phyloP scores from a whole-genome alignment of 1,140 invertebrate species.

The Drosophila prosaltans region DNA sequence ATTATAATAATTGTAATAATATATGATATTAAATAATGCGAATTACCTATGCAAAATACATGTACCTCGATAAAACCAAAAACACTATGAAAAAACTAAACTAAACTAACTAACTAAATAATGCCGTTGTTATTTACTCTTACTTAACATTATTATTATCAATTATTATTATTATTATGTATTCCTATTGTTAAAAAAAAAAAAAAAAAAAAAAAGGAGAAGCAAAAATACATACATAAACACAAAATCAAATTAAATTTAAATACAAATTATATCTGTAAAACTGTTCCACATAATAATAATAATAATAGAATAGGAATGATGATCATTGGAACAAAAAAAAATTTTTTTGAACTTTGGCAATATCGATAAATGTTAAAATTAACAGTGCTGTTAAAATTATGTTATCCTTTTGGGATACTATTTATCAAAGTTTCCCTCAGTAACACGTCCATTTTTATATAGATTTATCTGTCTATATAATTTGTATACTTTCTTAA shows the following conservation, averaged over 20 bases:
- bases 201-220: neutral
- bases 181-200: slow-evolving; percentile 9
- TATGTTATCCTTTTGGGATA: too few species aligned
- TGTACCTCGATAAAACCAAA: slow-evolving; percentile 12
- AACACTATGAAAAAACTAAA: slow-evolving; percentile 6
- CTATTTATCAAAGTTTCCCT: too few species aligned
- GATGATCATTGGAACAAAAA: neutral
- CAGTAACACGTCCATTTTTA: too few species aligned
- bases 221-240: neutral
- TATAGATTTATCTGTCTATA: too few species aligned
- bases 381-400: too few species aligned
- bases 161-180: slow-evolving; percentile 10
- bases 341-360: neutral
- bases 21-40: neutral
- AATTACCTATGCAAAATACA: slow-evolving; percentile 11
- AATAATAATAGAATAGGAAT: slow-evolving; percentile 1
- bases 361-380: too few species aligned
- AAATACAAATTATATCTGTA: slow-evolving; percentile 9
- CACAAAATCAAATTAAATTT: slow-evolving; percentile 9
- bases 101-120: slow-evolving; percentile 12
- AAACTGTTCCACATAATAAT: slow-evolving; percentile 8
- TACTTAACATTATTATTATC: slow-evolving; percentile 8
- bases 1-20: neutral
- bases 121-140: slow-evolving; percentile 13
- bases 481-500: too few species aligned